Base-by-base conservation (phyloP, 2,113 vertebrate species). In the Xenotilapia caudafasciata region DNA sequence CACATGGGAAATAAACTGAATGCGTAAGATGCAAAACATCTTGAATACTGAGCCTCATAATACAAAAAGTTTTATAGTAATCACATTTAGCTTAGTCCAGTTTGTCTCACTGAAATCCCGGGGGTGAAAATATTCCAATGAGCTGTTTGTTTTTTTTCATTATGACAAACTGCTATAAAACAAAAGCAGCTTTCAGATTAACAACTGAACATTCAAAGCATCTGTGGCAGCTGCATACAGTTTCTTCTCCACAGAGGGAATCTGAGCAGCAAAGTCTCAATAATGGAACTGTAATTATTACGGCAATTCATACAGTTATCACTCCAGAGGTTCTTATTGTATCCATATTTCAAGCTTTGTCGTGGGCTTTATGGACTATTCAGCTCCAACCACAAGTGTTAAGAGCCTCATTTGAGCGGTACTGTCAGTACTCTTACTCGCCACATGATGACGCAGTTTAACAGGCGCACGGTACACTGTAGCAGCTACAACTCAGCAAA, bases 391-490 rank as follows among this genome's bases (percentile, higher is more conserved):
- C 33, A 45, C 80, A 51, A 80, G 86, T 90, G 85, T 87, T 10
- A 12, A 9, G 47, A 81, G 68, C 56, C 45, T 79, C 3, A 13
- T 47, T 38, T 3, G 12, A 58, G 15, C 3, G 19, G 2, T 42
- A 11, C 5, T 15, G 23, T 19, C 91, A 83, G 60, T 88, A 83
- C 90, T 62, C 6, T 9, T 55, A 15, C 31, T 84, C 6, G 6
- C 94, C 95, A 93, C 92, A 83, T 42, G 93, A 54, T 84, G 90
- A 90, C 7, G 94, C 91, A 86, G 86, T 93, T 89, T 38, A 85
- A 86, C 86, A 53, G 13, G 28, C 11, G 7, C 35, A 3, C 38
- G 17, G 38, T 9, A 10, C 12, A 10, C 19, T 51, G 26, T 28
- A 14, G 33, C 86, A 54, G 54, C 85, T 87, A 75, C 49, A 81